phyloP scores from a whole-genome alignment of 2,888 invertebrate species.

The Drosophila ochracea region DNA sequence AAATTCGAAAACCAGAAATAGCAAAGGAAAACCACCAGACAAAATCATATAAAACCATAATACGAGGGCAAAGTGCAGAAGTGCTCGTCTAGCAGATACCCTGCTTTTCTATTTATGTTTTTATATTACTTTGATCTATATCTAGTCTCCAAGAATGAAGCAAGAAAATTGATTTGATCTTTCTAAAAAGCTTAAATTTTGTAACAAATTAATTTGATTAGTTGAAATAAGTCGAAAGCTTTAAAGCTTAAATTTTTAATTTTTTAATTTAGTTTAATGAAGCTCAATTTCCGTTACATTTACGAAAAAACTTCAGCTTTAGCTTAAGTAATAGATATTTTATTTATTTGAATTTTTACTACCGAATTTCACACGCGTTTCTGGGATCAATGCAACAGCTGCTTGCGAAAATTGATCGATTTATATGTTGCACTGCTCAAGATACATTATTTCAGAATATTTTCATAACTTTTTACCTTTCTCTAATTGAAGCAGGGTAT shows the following conservation, averaged over 20 bases:
- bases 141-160: fast-evolving
- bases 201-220: not conserved
- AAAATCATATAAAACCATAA: slow-evolving; percentile 39
- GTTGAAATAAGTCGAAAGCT: not conserved
- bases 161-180: not conserved
- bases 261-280: not conserved
- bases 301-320: fast-evolving
- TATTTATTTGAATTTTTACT: not conserved
- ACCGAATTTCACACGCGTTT: not conserved
- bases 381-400: not conserved
- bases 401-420: fast-evolving
- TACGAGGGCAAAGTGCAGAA: not conserved
- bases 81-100: not conserved
- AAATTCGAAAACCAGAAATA: slow-evolving; percentile 5
- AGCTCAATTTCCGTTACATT: not conserved
- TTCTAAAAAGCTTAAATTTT: not conserved
- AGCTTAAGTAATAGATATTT: not conserved
- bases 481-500: slow-evolving; percentile 7
- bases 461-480: no score
- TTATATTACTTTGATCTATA: not conserved
- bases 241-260: not conserved
- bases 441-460: not conserved
- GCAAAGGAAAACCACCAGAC: slow-evolving; percentile 30
- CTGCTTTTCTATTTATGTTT: not conserved
- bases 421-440: not conserved